phyloP scores from a whole-genome alignment of 2,888 invertebrate genomes.

The Panzeria rudis region DNA sequence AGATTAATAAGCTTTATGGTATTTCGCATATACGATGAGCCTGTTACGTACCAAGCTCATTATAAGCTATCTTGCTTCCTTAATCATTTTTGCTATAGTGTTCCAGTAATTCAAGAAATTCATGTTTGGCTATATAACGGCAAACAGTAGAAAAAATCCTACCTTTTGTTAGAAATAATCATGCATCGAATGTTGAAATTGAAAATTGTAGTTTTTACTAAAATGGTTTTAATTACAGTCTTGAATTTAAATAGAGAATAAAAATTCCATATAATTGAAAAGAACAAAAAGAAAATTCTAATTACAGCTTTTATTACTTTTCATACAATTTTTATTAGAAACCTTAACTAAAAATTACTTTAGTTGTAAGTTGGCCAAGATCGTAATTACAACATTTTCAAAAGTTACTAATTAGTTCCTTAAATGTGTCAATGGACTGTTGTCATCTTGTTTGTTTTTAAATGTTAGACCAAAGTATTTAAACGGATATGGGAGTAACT shows the following conservation, averaged over 20 bases:
- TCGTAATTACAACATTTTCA: background rate
- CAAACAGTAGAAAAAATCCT: background rate
- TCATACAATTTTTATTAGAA: background rate
- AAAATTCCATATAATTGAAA: background rate
- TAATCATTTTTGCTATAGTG: background rate
- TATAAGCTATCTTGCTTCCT: background rate
- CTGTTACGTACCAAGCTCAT: too few relatives aligned
- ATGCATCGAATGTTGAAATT: constrained; percentile 32
- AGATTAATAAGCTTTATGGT: too few relatives aligned
- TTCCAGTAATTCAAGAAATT: background rate
- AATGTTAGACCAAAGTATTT: too few relatives aligned
- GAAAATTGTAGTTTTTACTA: constrained; percentile 30
- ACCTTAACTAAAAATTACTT: constrained; percentile 45
- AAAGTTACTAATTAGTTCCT: background rate
- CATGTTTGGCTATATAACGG: background rate
- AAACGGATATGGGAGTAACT: too few relatives aligned
- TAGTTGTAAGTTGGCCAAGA: constrained; percentile 20
- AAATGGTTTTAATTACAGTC: constrained; percentile 52
- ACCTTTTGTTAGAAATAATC: constrained; percentile 50
- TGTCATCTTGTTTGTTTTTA: too few relatives aligned
- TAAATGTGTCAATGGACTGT: too few relatives aligned
- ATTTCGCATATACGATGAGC: too few relatives aligned
- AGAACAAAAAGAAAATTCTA: constrained; percentile 1
- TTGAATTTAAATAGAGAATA: constrained; percentile 26
- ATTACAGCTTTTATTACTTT: constrained; percentile 19